phyloP scores from a whole-genome alignment of 2,797 vertebrate genomes.

The Spinibarbus caldwelli region DNA sequence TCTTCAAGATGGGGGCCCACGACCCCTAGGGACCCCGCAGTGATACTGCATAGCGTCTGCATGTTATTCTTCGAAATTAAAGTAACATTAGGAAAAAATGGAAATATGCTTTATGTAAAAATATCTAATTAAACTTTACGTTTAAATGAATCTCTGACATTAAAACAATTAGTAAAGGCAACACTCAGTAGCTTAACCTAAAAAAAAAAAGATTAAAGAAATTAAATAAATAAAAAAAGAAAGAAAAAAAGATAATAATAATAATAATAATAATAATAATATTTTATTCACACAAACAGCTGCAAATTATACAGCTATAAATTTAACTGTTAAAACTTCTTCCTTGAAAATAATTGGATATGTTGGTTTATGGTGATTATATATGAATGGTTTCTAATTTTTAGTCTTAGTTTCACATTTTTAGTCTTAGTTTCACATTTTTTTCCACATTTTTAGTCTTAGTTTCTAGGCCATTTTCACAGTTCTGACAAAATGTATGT shows the following conservation, averaged over 20 bases:
- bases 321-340: background rate
- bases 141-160: background rate
- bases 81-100: background rate
- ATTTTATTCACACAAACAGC: background rate
- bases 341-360: background rate
- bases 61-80: background rate
- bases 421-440: too few species aligned
- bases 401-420: too few species aligned
- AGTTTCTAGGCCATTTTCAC: background rate
- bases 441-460: too few species aligned
- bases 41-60: background rate
- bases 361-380: background rate
- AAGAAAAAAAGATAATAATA: too few species aligned
- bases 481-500: background rate
- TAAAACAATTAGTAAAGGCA: background rate
- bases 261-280: too few species aligned
- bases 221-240: background rate
- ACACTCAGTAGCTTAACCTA: background rate
- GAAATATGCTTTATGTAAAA: background rate
- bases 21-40: background rate
- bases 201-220: background rate
- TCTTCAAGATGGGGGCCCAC: background rate
- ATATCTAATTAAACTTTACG: background rate
- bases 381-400: background rate
- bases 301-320: background rate